Percentiles rank a stretch among this genome's conserved stretches.
Conservation (phyloP, 2,113 vertebrate species). For the Ochotona curzoniae region DNA sequence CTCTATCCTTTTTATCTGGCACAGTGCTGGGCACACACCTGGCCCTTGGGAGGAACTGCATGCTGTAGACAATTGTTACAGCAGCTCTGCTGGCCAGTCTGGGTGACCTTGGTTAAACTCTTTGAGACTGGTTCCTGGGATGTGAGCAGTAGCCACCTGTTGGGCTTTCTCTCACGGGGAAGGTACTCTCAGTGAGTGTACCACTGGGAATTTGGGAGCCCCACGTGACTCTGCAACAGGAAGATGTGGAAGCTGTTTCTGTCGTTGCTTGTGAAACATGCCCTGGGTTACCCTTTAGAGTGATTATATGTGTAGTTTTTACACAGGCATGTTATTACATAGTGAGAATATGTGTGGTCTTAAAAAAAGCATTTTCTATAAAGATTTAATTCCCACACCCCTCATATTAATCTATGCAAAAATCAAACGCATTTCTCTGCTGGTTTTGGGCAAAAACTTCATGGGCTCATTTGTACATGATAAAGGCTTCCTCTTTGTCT, state of each 20-base stretch:
- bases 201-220: neutral
- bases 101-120: neutral
- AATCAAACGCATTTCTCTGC: neutral
- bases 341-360: neutral
- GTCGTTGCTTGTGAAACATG: neutral
- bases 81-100: neutral
- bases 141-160: neutral
- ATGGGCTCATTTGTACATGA: neutral
- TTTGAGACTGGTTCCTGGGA: neutral
- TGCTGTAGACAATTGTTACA: neutral
- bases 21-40: accelerated
- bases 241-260: neutral
- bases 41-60: neutral
- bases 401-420: neutral
- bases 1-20: neutral
- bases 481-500: constrained; percentile 5
- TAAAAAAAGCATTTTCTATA: constrained; percentile 32
- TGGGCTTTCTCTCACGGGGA: neutral
- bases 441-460: constrained; percentile 12
- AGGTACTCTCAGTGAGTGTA: neutral
- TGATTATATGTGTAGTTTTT: neutral
- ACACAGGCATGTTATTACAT: neutral
- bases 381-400: neutral
- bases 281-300: neutral
- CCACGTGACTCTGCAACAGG: neutral